Conservation (phyloP, 1,140 invertebrate genomes). For the Vanessa tameamea region DNA sequence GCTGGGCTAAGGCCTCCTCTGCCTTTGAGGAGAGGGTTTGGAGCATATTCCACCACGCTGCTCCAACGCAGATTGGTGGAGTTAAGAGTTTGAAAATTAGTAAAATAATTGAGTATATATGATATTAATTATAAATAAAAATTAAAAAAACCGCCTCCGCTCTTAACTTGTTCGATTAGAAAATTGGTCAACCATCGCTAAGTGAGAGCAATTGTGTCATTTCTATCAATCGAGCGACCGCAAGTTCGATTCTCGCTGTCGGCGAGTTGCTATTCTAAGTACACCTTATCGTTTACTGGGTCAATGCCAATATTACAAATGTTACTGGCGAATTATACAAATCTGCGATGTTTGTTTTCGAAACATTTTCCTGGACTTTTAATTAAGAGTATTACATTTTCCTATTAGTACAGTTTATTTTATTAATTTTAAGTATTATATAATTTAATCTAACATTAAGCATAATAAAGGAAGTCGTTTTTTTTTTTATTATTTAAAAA, state of each 20-base stretch:
- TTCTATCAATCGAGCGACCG: conserved; percentile 46
- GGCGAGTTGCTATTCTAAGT: conserved; percentile 32
- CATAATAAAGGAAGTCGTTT: too few relatives aligned
- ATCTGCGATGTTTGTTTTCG: not conserved
- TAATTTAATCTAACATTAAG: too few relatives aligned
- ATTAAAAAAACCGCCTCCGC: conserved; percentile 11
- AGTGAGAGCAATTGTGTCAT: conserved; percentile 59
- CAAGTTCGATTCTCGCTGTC: conserved; percentile 34
- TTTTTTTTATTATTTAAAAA: too few relatives aligned
- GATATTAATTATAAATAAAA: not conserved
- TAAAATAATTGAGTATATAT: too few relatives aligned
- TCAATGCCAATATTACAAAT: conserved; percentile 26
- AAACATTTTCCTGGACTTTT: not conserved
- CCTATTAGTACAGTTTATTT: not conserved
- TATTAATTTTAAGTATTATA: not conserved
- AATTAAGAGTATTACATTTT: not conserved
- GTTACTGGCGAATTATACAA: not conserved
- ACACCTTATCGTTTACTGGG: not conserved
- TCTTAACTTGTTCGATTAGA: conserved; percentile 22
- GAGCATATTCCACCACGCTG: too few relatives aligned
- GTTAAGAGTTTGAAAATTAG: too few relatives aligned
- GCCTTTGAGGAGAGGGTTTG: too few relatives aligned
- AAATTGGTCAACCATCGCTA: conserved; percentile 44
- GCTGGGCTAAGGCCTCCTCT: too few relatives aligned
- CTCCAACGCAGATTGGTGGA: too few relatives aligned